Conservation (phyloP, 2,113 vertebrate genomes). For the Corapipo altera region DNA sequence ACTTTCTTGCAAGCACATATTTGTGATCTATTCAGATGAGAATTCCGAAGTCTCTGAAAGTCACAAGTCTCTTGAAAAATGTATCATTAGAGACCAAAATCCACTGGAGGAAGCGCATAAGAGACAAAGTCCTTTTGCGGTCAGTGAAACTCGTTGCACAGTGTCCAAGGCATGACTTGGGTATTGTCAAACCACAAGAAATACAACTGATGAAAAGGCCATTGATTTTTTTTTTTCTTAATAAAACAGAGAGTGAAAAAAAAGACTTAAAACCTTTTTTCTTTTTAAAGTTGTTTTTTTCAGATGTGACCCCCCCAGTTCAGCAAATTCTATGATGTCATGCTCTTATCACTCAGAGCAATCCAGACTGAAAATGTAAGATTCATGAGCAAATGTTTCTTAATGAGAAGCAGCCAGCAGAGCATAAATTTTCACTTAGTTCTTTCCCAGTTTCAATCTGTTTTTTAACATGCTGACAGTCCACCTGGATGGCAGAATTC, state of each 20-base stretch:
- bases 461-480: not conserved
- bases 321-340: not conserved
- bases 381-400: not conserved
- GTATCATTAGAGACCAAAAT: not conserved
- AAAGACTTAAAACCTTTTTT: not conserved
- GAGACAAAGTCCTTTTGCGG: not conserved
- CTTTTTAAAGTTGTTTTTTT: not conserved
- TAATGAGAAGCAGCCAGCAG: constrained; percentile 9
- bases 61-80: not conserved
- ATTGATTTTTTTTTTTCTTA: not conserved
- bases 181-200: not conserved
- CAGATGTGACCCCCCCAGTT: not conserved
- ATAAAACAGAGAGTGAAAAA: not conserved
- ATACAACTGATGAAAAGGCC: not conserved
- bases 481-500: constrained; percentile 31
- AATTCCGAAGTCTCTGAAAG: not conserved
- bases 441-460: not conserved
- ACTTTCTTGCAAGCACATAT: not conserved
- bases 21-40: not conserved
- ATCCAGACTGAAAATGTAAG: not conserved
- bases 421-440: constrained; percentile 30
- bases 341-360: not conserved
- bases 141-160: not conserved
- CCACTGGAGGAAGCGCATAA: not conserved
- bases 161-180: not conserved